A percentile compares a stretch with the other conserved stretches of the same genome.
These are phyloP conservation scores for Neoniphon sammara DNA, from an alignment of 2,797 vertebrate genomes.

Conservation along the genomic window DNA sequence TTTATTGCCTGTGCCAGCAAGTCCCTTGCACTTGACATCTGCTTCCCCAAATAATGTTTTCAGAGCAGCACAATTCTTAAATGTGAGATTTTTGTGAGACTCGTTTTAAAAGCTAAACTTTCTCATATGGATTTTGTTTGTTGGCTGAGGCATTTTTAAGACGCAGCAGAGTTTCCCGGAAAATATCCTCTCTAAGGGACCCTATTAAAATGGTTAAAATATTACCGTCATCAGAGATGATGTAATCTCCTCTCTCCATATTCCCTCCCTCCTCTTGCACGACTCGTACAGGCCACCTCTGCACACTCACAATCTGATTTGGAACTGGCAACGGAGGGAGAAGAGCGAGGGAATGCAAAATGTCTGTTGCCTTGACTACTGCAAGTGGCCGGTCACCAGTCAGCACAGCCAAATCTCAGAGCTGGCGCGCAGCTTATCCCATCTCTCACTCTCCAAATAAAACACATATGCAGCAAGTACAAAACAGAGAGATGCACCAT, in stretches of 20 bases:
- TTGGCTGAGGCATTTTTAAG: no score
- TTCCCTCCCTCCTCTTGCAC: background rate
- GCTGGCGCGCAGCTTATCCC: constrained; percentile 1
- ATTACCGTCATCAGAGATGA: background rate
- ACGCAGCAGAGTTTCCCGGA: constrained; percentile 2
- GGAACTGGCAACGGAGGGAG: constrained; percentile 3
- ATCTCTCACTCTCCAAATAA: constrained; percentile 11
- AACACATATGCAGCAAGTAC: background rate
- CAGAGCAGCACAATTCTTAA: background rate
- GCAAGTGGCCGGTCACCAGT: constrained; percentile 14
- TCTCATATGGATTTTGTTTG: background rate
- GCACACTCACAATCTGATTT: constrained; percentile 13
- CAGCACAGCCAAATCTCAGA: constrained; percentile 13
- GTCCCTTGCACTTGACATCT: background rate
- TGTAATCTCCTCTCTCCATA: background rate
- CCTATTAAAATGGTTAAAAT: background rate
- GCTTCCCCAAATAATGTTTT: background rate
- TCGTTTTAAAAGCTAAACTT: background rate
- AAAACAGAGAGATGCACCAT: background rate
- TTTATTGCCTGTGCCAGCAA: background rate
- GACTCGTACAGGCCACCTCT: background rate
- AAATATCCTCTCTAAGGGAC: background rate
- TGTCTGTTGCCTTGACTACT: constrained; percentile 45
- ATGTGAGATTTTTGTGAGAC: background rate
- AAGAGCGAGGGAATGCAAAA: constrained; percentile 10